phyloP scores from a whole-genome alignment of 2,113 vertebrate species.

The Crotalus horridus region DNA sequence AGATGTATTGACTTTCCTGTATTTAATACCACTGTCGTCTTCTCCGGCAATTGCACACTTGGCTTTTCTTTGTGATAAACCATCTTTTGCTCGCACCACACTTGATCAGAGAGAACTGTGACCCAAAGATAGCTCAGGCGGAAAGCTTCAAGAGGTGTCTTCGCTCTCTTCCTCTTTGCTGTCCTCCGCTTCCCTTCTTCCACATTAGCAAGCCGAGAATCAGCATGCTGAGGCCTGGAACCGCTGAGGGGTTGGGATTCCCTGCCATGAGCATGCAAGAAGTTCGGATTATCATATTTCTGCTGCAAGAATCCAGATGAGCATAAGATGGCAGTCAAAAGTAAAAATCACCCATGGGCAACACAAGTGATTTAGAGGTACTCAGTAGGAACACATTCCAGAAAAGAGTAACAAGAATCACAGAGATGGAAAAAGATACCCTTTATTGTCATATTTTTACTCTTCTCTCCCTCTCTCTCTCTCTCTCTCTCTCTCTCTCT shows the following conservation, averaged over 20 bases:
- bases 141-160: constrained; percentile 64
- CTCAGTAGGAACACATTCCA: too few relatives aligned
- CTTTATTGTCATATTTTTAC: too few relatives aligned
- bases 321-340: too few relatives aligned
- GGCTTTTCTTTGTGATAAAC: constrained; percentile 63
- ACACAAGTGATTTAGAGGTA: too few relatives aligned
- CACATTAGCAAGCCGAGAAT: not conserved
- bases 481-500: too few relatives aligned
- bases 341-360: too few relatives aligned
- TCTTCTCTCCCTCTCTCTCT: too few relatives aligned
- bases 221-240: not conserved
- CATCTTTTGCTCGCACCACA: constrained; percentile 76
- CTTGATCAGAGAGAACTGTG: constrained; percentile 68
- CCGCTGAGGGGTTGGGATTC: not conserved
- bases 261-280: not conserved
- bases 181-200: too few relatives aligned
- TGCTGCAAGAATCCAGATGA: too few relatives aligned
- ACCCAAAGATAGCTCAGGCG: constrained; percentile 63
- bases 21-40: constrained; percentile 44
- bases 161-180: constrained; percentile 14
- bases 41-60: constrained; percentile 45
- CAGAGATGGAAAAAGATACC: not conserved
- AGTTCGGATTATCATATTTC: not conserved
- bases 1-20: constrained; percentile 68
- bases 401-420: not conserved